Percentiles rank a stretch among this genome's conserved stretches.
Evolutionary conservation across 2,888 invertebrate genomes (phyloP).

Genomic region (Cordilura impudica): DNA sequence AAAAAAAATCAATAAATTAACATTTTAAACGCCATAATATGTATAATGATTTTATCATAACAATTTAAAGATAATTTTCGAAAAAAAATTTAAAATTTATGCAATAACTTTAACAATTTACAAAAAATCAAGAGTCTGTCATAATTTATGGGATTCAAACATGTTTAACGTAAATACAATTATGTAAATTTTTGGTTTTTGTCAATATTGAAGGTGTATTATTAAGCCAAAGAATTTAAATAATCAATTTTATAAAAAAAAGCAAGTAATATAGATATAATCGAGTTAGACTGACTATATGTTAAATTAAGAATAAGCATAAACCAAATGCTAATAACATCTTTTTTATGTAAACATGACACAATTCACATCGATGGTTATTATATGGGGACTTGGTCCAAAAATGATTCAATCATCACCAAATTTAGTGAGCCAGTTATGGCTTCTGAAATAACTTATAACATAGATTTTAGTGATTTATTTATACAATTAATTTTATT

Average conservation of each 20-base stretch:
- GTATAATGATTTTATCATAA: neutral
- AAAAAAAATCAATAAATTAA: neutral
- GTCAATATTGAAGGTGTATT: slow-evolving; percentile 1
- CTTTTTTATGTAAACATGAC: too few species aligned
- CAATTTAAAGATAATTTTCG: neutral
- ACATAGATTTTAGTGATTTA: too few species aligned
- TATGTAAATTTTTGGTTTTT: slow-evolving; percentile 21
- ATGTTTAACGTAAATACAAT: slow-evolving; percentile 23
- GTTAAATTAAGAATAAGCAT: too few species aligned
- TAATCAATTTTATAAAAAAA: slow-evolving; percentile 15
- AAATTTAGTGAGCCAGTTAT: too few species aligned
- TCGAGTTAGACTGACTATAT: too few species aligned
- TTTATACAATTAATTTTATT: too few species aligned
- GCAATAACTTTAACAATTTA: neutral
- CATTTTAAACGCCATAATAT: neutral
- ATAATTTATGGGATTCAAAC: neutral
- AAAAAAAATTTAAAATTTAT: neutral
- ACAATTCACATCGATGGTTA: too few species aligned
- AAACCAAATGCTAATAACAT: too few species aligned
- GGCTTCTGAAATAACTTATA: too few species aligned
- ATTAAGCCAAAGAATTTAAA: slow-evolving; percentile 38
- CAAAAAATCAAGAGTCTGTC: neutral
- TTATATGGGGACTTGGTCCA: too few species aligned
- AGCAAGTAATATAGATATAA: too few species aligned
- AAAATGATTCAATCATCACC: too few species aligned